Percentiles rank a stretch among this genome's conserved stretches.
These are phyloP conservation scores for Neogobius melanostomus DNA, from an alignment of 2,113 vertebrate species.

Conservation along the genomic window DNA sequence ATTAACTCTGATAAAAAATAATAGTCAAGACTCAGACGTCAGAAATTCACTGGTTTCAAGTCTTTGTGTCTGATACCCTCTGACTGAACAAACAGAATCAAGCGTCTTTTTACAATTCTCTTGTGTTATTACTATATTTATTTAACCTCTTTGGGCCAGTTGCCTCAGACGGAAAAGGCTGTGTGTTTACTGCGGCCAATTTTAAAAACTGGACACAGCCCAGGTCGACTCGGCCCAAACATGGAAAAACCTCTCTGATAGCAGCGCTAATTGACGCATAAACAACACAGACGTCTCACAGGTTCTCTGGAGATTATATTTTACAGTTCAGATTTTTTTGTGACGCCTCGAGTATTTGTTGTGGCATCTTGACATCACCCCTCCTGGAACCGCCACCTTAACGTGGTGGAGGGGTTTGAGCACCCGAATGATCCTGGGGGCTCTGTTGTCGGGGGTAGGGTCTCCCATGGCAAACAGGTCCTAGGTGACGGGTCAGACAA, in stretches of 20 bases:
- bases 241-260: constrained; percentile 61
- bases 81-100: constrained; percentile 1
- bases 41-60: neutral
- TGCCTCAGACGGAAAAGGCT: constrained; percentile 57
- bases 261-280: constrained; percentile 35
- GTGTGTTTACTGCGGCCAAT: constrained; percentile 48
- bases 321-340: constrained; percentile 2
- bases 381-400: no score
- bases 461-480: no score
- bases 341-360: neutral
- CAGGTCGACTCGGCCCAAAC: constrained; percentile 69
- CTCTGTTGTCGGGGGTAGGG: no score
- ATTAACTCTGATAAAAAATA: neutral
- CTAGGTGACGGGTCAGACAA: no score
- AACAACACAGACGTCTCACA: constrained; percentile 53
- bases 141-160: constrained; percentile 59
- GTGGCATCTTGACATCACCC: no score
- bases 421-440: no score
- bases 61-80: neutral
- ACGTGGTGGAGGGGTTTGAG: no score
- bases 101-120: constrained; percentile 14
- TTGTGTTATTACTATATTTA: constrained; percentile 42
- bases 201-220: constrained; percentile 41
- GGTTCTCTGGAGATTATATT: constrained; percentile 35
- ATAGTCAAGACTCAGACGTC: neutral